Evolutionary conservation across 2,888 invertebrate genomes (phyloP).

Genomic region (Cheiracanthium punctorium): DNA sequence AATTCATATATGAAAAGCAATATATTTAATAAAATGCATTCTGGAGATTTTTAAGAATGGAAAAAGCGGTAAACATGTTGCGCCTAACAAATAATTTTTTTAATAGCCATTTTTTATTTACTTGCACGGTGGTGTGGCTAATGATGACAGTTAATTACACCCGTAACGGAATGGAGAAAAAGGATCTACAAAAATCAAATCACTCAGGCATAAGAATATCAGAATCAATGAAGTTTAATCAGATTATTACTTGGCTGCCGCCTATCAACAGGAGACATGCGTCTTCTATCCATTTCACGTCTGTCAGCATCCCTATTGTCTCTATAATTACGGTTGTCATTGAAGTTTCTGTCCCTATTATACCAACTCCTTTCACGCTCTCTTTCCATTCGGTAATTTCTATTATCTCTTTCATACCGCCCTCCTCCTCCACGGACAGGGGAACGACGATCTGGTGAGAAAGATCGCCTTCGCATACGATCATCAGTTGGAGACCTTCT

Average conservation of each 20-base stretch:
- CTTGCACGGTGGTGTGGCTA: too few relatives aligned
- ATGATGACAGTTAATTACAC: too few relatives aligned
- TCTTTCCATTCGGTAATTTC: conserved; percentile 53
- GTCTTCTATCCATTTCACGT: conserved; percentile 48
- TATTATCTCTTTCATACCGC: conserved; percentile 41
- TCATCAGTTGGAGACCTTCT: conserved; percentile 63
- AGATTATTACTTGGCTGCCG: conserved; percentile 37
- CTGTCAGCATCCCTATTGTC: conserved; percentile 39
- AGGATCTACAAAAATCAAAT: too few relatives aligned
- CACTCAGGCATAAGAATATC: too few relatives aligned
- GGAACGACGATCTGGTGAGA: conserved; percentile 52
- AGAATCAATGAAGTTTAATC: too few relatives aligned
- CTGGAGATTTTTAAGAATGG: too few relatives aligned
- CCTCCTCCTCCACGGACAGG: conserved; percentile 57
- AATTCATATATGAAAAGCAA: too few relatives aligned
- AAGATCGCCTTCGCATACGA: conserved; percentile 49
- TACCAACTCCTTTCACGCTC: conserved; percentile 50
- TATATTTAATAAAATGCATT: too few relatives aligned
- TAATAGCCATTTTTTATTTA: too few relatives aligned
- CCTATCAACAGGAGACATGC: conserved; percentile 56
- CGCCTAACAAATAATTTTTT: too few relatives aligned
- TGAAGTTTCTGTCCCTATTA: conserved; percentile 47
- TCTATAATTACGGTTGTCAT: conserved; percentile 40
- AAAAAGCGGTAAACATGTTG: too few relatives aligned
- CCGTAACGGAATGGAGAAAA: too few relatives aligned